Evolutionary conservation across 2,113 vertebrate species (phyloP), one percentile per base, ranked within the genome.

Genomic region (Dendropsophus ebraccatus): DNA sequence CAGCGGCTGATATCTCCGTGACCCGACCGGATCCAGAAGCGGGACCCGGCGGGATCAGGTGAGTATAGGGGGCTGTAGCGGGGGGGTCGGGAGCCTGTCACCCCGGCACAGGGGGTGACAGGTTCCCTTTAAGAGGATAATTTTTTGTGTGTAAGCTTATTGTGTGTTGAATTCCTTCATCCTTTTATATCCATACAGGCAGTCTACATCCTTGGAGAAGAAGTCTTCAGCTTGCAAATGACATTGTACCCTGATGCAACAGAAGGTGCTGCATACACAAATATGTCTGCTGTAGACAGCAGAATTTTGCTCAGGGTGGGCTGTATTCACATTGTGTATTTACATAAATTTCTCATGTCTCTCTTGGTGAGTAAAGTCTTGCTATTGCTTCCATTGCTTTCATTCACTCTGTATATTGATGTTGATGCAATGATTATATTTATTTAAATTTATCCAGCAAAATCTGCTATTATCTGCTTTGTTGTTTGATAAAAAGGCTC

Each of bases 281-380:
- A 99, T 81, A 96, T 95, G 86, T 96, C 96, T 54, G 95, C 91
- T 65, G 95, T 95, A 0, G 98, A 99, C 28, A 96, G 97, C 52
- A 91, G 88, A 82, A 91, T 99, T 78, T 95, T 93, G 88, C 93
- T 99, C 65, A 97, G 94, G 78, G 95, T 99, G 86, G 97, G 98
- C 89, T 99, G 98, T 90, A 95, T 99, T 90, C 96, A 96, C 81
- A 95, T 99, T 85, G 92, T 99, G 70, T 99, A 99, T 87, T 92
- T 99, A 23, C 97, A 99, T 91, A 96, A 96, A 83, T 99, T 99
- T 90, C 91, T 97, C 87, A 96, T 96, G 96, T 96, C 96, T 77
- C 92, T 99, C 60, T 88, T 99, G 97, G 98, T 99, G 92, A 95
- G 96, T 72, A 1, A 41, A 23, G 19, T 41, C 0, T 41, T 70